Evolutionary conservation across 92 coral and sea anemone species (phyloP).

Genomic region (Anthopleura xanthogrammica): DNA sequence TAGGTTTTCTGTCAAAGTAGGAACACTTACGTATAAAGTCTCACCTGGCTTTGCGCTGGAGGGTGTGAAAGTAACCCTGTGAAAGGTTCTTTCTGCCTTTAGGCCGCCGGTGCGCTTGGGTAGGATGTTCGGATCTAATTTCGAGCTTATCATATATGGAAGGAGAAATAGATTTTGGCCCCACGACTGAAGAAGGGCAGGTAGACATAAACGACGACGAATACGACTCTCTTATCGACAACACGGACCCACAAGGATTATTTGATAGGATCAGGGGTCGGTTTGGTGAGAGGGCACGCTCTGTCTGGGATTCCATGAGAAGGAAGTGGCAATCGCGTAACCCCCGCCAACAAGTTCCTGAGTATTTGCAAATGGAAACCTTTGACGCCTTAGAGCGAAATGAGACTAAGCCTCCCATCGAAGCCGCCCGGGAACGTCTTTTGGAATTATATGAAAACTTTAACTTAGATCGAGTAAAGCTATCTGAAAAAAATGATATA

Average conservation of each 20-base stretch:
- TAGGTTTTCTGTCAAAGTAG: no score
- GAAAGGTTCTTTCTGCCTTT: no score
- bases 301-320: neutral
- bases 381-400: no score
- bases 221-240: neutral
- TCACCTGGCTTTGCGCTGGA: neutral
- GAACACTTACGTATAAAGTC: neutral
- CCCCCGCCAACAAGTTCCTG: no score
- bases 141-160: neutral
- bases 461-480: no score
- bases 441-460: no score
- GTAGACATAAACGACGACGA: constrained; percentile 1
- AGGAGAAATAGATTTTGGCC: constrained; percentile 1
- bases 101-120: neutral
- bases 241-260: neutral
- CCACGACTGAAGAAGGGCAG: no score
- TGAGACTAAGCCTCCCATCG: no score
- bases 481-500: no score
- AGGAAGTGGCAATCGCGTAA: neutral
- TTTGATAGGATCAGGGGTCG: neutral
- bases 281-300: neutral
- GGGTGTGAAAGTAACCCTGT: neutral
- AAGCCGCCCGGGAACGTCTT: no score
- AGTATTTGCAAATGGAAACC: no score
- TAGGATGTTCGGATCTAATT: neutral